Conservation (phyloP, 2,888 invertebrate species). For the Thysanoteuthis rhombus region DNA sequence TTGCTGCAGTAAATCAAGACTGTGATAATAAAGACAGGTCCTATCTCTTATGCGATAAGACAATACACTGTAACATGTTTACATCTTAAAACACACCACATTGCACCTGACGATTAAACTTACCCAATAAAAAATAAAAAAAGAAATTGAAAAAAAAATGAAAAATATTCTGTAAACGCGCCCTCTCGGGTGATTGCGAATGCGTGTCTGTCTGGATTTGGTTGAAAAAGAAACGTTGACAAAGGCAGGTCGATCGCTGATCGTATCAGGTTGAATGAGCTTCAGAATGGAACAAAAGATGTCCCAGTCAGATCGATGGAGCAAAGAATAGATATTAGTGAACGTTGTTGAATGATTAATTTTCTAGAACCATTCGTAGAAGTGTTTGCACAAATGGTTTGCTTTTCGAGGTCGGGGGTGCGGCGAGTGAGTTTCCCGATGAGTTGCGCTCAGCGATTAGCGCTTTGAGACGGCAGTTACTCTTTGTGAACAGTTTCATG, state of each 20-base stretch:
- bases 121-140: too few species aligned
- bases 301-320: not conserved
- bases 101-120: not conserved
- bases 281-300: not conserved
- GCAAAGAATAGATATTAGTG: conserved; percentile 12
- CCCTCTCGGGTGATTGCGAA: not conserved
- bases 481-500: not conserved
- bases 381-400: not conserved
- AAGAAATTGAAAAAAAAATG: not conserved
- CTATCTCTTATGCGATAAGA: not conserved
- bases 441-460: not conserved
- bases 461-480: not conserved
- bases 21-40: not conserved
- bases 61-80: not conserved
- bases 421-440: not conserved
- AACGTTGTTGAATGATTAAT: conserved; percentile 12
- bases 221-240: not conserved
- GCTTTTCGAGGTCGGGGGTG: not conserved
- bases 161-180: not conserved
- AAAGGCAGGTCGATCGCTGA: not conserved
- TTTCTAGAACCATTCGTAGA: not conserved
- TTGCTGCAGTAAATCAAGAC: not conserved
- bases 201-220: not conserved
- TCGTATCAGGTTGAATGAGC: not conserved
- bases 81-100: not conserved